These are phyloP conservation scores for Sinocyclocheilus anshuiensis DNA, from an alignment of 2,113 vertebrate genomes.

Conservation along the genomic window DNA sequence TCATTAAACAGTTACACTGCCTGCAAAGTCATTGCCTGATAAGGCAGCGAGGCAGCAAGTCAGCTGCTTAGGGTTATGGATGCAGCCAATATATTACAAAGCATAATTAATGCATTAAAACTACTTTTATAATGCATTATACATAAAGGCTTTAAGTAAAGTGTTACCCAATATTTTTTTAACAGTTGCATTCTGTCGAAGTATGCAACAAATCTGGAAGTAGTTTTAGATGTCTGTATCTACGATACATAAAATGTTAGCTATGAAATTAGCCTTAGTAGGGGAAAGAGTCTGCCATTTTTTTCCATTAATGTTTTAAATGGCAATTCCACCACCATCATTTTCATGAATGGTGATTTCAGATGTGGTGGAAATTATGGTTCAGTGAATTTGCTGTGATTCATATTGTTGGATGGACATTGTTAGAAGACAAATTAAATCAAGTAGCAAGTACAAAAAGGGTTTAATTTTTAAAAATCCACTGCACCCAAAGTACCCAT, in stretches of 20 bases:
- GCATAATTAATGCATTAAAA: no score
- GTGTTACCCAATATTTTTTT: not conserved
- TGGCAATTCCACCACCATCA: not conserved
- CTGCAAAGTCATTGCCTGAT: no score
- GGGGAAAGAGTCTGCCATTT: not conserved
- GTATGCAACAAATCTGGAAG: not conserved
- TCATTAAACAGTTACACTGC: no score
- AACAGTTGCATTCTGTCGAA: not conserved
- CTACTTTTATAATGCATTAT: no score
- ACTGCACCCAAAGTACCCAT: not conserved
- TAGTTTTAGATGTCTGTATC: not conserved
- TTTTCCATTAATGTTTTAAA: not conserved
- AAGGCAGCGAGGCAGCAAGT: no score
- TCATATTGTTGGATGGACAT: not conserved
- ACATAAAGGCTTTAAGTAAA: no score
- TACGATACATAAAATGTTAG: not conserved
- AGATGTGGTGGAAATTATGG: not conserved
- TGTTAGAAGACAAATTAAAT: not conserved
- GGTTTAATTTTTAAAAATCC: not conserved
- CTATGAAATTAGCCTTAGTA: not conserved
- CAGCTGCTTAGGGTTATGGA: no score
- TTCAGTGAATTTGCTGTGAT: not conserved
- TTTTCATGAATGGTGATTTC: not conserved
- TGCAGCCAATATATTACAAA: no score
- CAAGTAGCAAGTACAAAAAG: not conserved